Evolutionary conservation across 2,797 vertebrate species (phyloP), one percentile per base, ranked within the genome.

Genomic region (Taeniopygia guttata): DNA sequence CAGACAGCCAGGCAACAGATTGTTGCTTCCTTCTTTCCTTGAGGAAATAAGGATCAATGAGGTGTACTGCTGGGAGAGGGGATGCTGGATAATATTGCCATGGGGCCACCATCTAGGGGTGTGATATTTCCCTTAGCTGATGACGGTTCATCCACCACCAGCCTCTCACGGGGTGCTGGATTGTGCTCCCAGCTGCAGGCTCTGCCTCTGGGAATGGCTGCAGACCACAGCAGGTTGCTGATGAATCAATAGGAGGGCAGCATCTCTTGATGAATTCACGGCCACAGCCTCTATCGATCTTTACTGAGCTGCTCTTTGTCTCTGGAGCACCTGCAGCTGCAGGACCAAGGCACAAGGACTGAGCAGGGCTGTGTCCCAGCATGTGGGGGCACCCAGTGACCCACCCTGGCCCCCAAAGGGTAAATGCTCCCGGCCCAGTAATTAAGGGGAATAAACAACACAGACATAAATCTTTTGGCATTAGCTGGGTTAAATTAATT

Each of bases 401-500:
- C 42, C 68, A 69, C 8, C 59, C 19, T 26, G 43, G 40, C 7
- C 8, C 26, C 19, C 60, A 80, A 74, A 67, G 84, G 27, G 38
- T 63, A 55, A 92, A 87, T 59, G 7, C 32, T 45, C 6, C 76
- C 5, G n/a, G 30, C 40, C 46, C 49, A 49, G 51, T 36, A 79
- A 74, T 77, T 67, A 86, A 87, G n/a, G 46, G 25, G 69, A 83
- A 89, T 78, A 88, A 92, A 89, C 25, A 66, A 34, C 30, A 20
- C 29, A 52, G 79, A 27, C 49, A 54, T 72, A 69, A 81, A 66
- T 89, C 69, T 87, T 59, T 27, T 0, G 1, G 59, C 23, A 69
- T 78, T 75, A 89, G 36, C 36, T 76, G 82, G 42, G 15, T 94
- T 95, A 92, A 83, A 83, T 54, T 64, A 80, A 32, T 51, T 46